These are phyloP conservation scores for Agriopis aurantiaria DNA, from an alignment of 2,888 invertebrate genomes.

Conservation along the genomic window DNA sequence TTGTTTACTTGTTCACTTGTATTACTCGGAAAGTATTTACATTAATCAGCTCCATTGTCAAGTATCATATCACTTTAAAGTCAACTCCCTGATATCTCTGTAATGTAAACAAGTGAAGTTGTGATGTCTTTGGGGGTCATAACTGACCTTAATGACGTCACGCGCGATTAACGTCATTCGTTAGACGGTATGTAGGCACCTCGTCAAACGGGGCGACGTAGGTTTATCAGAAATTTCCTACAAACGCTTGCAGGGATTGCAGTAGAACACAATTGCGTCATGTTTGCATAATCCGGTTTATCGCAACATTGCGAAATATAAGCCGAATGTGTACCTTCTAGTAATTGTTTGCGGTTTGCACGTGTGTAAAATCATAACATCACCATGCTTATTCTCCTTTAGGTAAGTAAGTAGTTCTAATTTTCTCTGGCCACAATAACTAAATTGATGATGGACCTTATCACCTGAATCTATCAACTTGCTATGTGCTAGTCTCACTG, in stretches of 20 bases:
- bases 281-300: slow-evolving; percentile 56
- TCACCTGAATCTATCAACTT: not conserved
- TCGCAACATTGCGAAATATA: slow-evolving; percentile 53
- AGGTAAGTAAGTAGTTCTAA: too few species aligned
- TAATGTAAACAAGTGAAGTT: slow-evolving; percentile 4
- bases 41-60: not conserved
- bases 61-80: not conserved
- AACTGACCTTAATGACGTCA: slow-evolving; percentile 15
- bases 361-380: slow-evolving; percentile 45
- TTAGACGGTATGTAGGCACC: not conserved
- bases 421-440: not conserved
- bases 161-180: not conserved
- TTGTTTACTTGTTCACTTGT: too few species aligned
- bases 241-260: not conserved
- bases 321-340: slow-evolving; percentile 28
- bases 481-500: not conserved
- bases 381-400: slow-evolving; percentile 21
- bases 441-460: not conserved
- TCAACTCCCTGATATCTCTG: not conserved
- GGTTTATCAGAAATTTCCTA: slow-evolving; percentile 23
- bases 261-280: slow-evolving; percentile 48
- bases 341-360: slow-evolving; percentile 49
- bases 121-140: not conserved
- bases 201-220: not conserved
- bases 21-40: too few species aligned